Base-by-base conservation (phyloP, 2,888 invertebrate genomes). In the Theodoxus fluviatilis region DNA sequence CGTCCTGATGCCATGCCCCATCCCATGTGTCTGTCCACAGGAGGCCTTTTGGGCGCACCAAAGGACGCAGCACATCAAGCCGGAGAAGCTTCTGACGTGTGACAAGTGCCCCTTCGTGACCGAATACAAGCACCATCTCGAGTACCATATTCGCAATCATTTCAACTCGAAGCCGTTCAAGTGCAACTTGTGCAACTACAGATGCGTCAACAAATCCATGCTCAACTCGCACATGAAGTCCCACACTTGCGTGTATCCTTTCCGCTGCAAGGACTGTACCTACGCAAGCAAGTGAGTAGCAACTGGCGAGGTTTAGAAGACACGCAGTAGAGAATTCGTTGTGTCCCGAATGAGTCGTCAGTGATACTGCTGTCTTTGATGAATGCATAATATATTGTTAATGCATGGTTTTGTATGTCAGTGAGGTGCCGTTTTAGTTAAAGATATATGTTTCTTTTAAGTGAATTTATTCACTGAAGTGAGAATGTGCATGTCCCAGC, bases 91-190 rank as follows among this genome's bases (percentile, higher is more conserved):
- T 79, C 89, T 99, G 37, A 92, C 92, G 73, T 99, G 99, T 83
- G 92, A 93, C 3, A 92, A 93, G 81, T 99, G 99, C 84, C 94
- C 95, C 0, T 99, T 99, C 83, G 96, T 98, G 3, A 99, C 99
- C 0, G 98, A 98, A 86, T 95, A 96, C 89, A 99, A 99, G 84
- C 99, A 99, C 85, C 99, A 99, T 80, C 89, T 98, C 72, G 98
- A 98, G 85, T 99, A 98, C 83, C 99, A 86, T 73, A 90, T 97
- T 85, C 90, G 95, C 57, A 98, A 98, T 86, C 99, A 99, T 87
- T 91, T 93, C 80, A 96, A 96, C 49, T 93, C 94, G 0, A 99
- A 99, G 85, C 98, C 98, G 1, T 98, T 94, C 89, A 94, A 94
- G 85, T 98, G 98, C 87, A 91, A 91, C 74, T 92, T 94, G 83